phyloP scores from a whole-genome alignment of 2,113 vertebrate species.

The Tapirus terrestris region DNA sequence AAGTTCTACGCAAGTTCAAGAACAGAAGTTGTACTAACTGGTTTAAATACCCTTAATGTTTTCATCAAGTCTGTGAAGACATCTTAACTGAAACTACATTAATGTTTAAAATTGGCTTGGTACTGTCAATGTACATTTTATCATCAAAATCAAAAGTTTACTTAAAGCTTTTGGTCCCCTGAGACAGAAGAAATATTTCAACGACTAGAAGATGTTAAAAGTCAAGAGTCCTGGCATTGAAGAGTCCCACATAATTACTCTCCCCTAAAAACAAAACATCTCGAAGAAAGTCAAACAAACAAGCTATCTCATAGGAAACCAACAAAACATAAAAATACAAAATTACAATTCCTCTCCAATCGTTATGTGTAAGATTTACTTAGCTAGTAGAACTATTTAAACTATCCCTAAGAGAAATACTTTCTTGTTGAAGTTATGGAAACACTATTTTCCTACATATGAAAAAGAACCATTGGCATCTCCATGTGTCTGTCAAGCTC shows the following conservation, averaged over 20 bases:
- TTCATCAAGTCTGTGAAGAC: not conserved
- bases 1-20: not conserved
- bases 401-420: not conserved
- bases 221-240: not conserved
- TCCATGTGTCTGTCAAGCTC: not conserved
- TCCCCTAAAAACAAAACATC: slow-evolving; percentile 40
- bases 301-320: slow-evolving; percentile 64
- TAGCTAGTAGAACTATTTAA: not conserved
- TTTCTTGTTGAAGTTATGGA: not conserved
- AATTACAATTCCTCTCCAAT: not conserved
- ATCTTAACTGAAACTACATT: not conserved
- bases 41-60: not conserved
- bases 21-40: not conserved
- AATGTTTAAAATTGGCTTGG: not conserved
- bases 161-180: not conserved
- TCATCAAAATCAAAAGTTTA: not conserved
- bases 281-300: not conserved
- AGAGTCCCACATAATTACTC: not conserved
- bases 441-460: not conserved
- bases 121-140: not conserved
- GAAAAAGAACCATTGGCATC: not conserved
- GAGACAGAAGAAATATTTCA: slow-evolving; percentile 55
- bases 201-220: slow-evolving; percentile 66
- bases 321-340: slow-evolving; percentile 59
- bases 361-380: slow-evolving; percentile 38